Base-by-base conservation (phyloP, 2,888 invertebrate genomes). In the Stenoptilia bipunctidactyla region DNA sequence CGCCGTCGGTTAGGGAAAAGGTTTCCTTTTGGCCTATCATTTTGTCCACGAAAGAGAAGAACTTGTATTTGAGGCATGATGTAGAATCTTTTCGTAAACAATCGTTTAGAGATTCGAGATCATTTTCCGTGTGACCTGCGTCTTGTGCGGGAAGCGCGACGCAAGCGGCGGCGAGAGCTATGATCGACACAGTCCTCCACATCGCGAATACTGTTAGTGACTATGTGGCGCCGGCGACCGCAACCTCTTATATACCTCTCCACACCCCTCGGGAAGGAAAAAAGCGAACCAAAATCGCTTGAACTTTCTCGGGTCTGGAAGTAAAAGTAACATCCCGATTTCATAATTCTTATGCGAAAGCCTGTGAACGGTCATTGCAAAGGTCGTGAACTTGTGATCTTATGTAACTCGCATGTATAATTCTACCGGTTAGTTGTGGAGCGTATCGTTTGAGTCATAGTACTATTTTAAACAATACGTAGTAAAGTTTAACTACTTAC, bases 21-120 rank as follows among this genome's bases (percentile, higher is more conserved):
- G 89, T 89, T 58, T 94, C 93, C 67, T 92, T 92, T 53, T 90
- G 90, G 37, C 90, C 89, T 44, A 93, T 85, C 85, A 92, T 90
- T 73, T 93, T 93, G 82, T 94, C 94, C 51, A 94, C 92, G 73
- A 90, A 93, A 14, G 92, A 90, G 84, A 93, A 92, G 62, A 94
- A 88, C 67, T 93, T 94, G 85, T 92, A 92, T 71, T 93, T 94
- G 57, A 94, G 88, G 69, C 94, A 94, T 70, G 91, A 90, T 52
- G 92, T 89, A 15, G 93, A 92, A 62, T 93, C 93, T 72, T 93
- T 94, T 57, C 89, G 87, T 47, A 92, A 75, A 64, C 94, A 94
- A 58, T 94, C 94, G 63, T 90, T 90, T 57, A 89, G 85, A 58
- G 91, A 90, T 83, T 93, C 89, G 45, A 93, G 87, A 56, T 94